Conservation (phyloP, 1,140 invertebrate genomes). For the Calephelis nemesis region DNA sequence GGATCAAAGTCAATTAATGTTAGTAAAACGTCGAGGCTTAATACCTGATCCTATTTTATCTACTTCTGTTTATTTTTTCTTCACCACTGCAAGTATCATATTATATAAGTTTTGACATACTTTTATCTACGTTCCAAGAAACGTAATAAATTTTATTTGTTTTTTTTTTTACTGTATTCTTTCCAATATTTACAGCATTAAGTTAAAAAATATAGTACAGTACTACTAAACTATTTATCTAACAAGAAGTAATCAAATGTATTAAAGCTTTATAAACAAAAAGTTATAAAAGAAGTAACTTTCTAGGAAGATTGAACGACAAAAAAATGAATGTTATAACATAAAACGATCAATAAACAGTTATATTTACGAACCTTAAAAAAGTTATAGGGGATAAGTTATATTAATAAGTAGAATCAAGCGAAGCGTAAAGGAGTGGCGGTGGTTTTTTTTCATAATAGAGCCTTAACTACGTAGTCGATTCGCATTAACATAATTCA, state of each 20-base stretch:
- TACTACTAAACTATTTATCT: no score
- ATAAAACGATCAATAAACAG: conserved; percentile 6
- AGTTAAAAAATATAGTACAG: no score
- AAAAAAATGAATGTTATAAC: not conserved
- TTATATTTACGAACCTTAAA: conserved; percentile 25
- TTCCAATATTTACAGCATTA: no score
- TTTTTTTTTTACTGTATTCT: no score
- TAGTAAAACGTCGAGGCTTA: not conserved
- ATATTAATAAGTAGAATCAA: conserved; percentile 63
- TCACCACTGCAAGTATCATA: no score
- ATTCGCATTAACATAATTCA: conserved; percentile 75
- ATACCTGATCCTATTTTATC: no score
- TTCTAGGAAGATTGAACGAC: not conserved
- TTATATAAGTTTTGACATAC: no score
- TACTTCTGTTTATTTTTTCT: no score
- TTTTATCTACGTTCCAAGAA: no score
- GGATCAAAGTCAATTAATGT: conserved; percentile 20
- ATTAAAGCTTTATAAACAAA: no score
- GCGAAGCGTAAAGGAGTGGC: conserved; percentile 53
- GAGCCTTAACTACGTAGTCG: conserved; percentile 59
- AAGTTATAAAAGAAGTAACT: not conserved
- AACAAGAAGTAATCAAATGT: no score
- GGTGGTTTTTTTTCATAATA: conserved; percentile 55
- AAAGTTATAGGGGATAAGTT: conserved; percentile 46
- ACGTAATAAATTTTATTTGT: no score